Evolutionary conservation across 2,888 invertebrate species (phyloP).

Genomic region (Sarcophaga carnaria): DNA sequence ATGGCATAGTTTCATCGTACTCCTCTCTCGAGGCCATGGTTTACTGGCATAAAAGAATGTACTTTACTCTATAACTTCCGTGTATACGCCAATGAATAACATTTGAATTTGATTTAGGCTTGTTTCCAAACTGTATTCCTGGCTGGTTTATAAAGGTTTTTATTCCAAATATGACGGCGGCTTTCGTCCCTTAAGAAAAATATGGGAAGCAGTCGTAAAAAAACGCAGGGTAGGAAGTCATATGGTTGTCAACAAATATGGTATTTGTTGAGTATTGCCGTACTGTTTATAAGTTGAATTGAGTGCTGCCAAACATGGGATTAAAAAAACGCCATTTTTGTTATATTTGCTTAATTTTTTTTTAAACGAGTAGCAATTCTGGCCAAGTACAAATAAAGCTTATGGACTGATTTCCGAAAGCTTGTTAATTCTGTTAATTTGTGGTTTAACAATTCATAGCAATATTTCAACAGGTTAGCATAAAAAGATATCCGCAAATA

Average conservation of each 20-base stretch:
- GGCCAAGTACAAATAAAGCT: no score
- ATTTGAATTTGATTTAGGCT: neutral
- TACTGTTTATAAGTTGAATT: neutral
- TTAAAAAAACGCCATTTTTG: neutral
- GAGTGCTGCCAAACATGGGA: neutral
- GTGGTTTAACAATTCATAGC: no score
- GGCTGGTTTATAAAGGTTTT: neutral
- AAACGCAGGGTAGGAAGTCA: constrained; percentile 64
- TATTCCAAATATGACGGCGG: constrained; percentile 47
- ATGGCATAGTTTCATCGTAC: constrained; percentile 63
- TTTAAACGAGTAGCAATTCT: no score
- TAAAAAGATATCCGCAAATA: no score
- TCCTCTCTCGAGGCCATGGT: constrained; percentile 68
- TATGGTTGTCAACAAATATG: constrained; percentile 66
- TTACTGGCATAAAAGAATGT: neutral
- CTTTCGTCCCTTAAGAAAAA: constrained; percentile 61
- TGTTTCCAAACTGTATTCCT: constrained; percentile 27
- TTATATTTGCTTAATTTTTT: neutral
- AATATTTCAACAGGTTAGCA: no score
- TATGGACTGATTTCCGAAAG: no score
- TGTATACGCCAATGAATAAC: neutral
- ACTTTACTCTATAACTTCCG: neutral
- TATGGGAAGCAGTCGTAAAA: constrained; percentile 44
- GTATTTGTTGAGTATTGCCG: constrained; percentile 37
- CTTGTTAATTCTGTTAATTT: no score